Percentiles rank a stretch among this genome's conserved stretches.
phyloP scores from a whole-genome alignment of 2,113 vertebrate genomes.

The Heterotis niloticus region DNA sequence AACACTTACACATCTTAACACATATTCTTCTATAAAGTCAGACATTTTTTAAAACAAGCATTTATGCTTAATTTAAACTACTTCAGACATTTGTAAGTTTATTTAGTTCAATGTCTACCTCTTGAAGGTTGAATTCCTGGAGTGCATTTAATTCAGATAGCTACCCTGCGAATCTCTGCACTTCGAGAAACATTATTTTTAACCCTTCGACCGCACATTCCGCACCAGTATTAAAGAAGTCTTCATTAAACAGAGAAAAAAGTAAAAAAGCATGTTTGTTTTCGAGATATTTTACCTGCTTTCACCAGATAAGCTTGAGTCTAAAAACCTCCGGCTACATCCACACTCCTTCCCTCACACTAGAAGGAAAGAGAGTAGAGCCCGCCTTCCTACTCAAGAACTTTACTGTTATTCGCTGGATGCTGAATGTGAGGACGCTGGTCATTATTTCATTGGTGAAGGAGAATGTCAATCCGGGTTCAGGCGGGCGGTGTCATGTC shows the following conservation, averaged over 20 bases:
- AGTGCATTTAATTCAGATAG: background rate
- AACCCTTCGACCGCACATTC: too few relatives aligned
- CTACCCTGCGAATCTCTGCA: too few relatives aligned
- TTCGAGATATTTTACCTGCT: conserved; percentile 29
- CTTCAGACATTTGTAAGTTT: too few relatives aligned
- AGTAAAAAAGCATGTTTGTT: too few relatives aligned
- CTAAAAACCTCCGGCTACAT: conserved; percentile 52
- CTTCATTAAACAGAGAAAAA: too few relatives aligned
- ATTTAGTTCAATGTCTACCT: background rate
- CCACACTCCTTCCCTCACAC: conserved; percentile 52
- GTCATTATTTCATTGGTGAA: conserved; percentile 44
- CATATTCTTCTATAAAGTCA: too few relatives aligned
- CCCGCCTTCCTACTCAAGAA: conserved; percentile 35
- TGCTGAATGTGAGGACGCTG: background rate
- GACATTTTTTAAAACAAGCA: too few relatives aligned
- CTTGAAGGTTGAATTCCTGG: background rate
- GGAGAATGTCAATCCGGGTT: conserved; percentile 37
- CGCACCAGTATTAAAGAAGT: too few relatives aligned
- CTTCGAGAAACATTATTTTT: too few relatives aligned
- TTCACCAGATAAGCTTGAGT: conserved; percentile 46
- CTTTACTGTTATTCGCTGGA: conserved; percentile 49
- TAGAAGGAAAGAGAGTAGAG: conserved; percentile 30
- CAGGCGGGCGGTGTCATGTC: background rate
- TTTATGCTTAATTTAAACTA: too few relatives aligned
- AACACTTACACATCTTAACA: too few relatives aligned